phyloP scores from a whole-genome alignment of 2,113 vertebrate species.

The Alectura lathami region DNA sequence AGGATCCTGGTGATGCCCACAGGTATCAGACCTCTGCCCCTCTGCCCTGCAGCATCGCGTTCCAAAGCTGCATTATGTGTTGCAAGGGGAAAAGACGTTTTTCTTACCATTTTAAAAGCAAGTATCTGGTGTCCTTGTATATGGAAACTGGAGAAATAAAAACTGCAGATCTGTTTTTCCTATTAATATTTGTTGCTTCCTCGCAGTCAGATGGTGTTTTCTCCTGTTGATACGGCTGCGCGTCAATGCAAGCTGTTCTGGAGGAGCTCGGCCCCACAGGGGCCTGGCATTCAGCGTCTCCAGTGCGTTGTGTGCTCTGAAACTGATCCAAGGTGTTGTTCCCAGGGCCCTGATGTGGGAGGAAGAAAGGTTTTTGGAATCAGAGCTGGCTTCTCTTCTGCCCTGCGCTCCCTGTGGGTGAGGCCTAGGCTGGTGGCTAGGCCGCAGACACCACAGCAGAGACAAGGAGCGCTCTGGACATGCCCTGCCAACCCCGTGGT shows the following conservation, averaged over 20 bases:
- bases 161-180: background rate
- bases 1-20: background rate
- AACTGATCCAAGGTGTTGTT: background rate
- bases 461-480: background rate
- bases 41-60: background rate
- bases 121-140: background rate
- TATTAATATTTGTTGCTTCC: background rate
- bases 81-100: background rate
- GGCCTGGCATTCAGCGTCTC: background rate
- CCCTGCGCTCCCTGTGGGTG: background rate
- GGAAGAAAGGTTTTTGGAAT: background rate
- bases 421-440: background rate
- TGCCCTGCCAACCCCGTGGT: too few relatives aligned
- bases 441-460: background rate
- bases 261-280: background rate
- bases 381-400: background rate
- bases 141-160: background rate
- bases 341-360: background rate
- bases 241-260: background rate
- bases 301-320: background rate
- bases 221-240: background rate
- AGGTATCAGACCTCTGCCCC: background rate
- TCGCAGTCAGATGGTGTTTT: background rate
- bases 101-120: background rate
- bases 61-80: background rate